A percentile compares a stretch with the other conserved stretches of the same genome.
Conservation (phyloP, 2,888 invertebrate species). For the Drosophila mayaguana region DNA sequence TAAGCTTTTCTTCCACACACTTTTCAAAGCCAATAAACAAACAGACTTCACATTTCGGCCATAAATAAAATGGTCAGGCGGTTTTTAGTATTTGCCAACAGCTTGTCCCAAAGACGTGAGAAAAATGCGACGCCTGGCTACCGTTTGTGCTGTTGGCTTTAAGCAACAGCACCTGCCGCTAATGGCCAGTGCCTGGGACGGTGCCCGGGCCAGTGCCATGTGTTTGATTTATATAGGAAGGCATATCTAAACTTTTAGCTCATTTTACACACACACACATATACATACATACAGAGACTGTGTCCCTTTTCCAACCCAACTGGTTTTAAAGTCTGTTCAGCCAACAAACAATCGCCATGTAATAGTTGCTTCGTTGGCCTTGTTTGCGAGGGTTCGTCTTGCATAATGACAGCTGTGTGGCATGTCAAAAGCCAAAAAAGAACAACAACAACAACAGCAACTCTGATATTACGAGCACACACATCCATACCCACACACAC, state of each 20-base stretch:
- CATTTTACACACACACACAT: conserved; percentile 28
- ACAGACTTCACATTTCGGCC: conserved; percentile 54
- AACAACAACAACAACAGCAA: conserved; percentile 28
- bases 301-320: background rate
- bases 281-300: conserved; percentile 1
- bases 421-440: conserved; percentile 64
- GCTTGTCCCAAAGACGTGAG: conserved; percentile 57
- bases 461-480: too few relatives aligned
- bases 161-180: conserved; percentile 57
- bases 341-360: conserved; percentile 56
- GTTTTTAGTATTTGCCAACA: conserved; percentile 46
- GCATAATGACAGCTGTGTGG: conserved; percentile 74
- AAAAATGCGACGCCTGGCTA: conserved; percentile 47
- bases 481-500: too few relatives aligned
- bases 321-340: conserved; percentile 24
- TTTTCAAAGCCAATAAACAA: conserved; percentile 49
- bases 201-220: conserved; percentile 22
- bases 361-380: conserved; percentile 59
- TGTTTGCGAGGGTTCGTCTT: conserved; percentile 42
- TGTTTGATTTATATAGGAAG: conserved; percentile 59
- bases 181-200: conserved; percentile 38
- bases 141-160: conserved; percentile 8
- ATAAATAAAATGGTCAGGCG: conserved; percentile 62
- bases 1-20: conserved; percentile 6
- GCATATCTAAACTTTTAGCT: conserved; percentile 26